These are phyloP conservation scores for Anhinga rufa DNA, from an alignment of 2,113 vertebrate genomes.

Conservation along the genomic window DNA sequence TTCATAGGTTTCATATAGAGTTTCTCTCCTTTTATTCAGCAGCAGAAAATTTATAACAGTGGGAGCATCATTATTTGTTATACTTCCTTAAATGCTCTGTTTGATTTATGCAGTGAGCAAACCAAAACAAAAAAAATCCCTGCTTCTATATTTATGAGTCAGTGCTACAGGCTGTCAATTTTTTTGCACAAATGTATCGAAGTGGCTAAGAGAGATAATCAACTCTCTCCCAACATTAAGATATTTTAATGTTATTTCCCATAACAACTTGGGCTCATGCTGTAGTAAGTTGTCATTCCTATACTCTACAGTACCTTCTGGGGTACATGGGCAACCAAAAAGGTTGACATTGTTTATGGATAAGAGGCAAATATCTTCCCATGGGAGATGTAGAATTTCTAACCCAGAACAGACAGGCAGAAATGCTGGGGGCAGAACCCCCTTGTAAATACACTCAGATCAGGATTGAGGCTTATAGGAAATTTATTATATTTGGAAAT, in stretches of 20 bases:
- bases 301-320: not conserved
- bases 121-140: slow-evolving; percentile 13
- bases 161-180: not conserved
- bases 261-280: not conserved
- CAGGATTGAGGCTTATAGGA: not conserved
- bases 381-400: not conserved
- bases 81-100: slow-evolving; percentile 6
- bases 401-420: not conserved
- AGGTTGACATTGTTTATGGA: not conserved
- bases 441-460: not conserved
- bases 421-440: not conserved
- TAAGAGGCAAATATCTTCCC: not conserved
- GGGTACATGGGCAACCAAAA: not conserved
- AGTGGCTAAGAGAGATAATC: not conserved
- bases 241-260: not conserved
- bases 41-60: slow-evolving; percentile 36
- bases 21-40: slow-evolving; percentile 1
- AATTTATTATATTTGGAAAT: not conserved
- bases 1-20: not conserved
- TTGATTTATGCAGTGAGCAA: slow-evolving; percentile 27
- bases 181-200: slow-evolving; percentile 9
- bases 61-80: not conserved
- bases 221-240: not conserved
- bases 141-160: slow-evolving; percentile 1
- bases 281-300: not conserved